These are phyloP conservation scores for Danaus melanippus DNA, from an alignment of 1,140 invertebrate species.

Conservation along the genomic window DNA sequence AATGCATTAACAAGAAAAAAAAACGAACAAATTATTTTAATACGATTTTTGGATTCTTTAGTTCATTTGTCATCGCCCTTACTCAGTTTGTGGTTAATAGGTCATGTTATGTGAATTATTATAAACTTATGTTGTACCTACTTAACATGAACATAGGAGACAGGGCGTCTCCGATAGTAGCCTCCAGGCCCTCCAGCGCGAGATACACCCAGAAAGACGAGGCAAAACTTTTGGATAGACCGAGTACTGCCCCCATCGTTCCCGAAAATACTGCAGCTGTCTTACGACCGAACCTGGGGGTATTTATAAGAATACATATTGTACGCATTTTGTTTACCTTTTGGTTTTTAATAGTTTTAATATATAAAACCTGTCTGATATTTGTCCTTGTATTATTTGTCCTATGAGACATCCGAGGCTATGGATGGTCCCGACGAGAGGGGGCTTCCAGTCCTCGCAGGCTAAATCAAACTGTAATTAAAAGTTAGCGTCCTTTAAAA, in stretches of 20 bases:
- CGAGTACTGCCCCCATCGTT: constrained; percentile 47
- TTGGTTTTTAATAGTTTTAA: too few relatives aligned
- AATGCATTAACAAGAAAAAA: too few relatives aligned
- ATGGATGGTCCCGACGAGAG: constrained; percentile 51
- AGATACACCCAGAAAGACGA: constrained; percentile 47
- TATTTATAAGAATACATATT: too few relatives aligned
- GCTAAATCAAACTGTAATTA: constrained; percentile 49
- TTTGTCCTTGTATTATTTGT: constrained; percentile 49
- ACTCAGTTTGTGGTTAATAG: too few relatives aligned
- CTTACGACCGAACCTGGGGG: constrained; percentile 52
- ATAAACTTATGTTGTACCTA: constrained; percentile 22
- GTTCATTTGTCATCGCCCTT: too few relatives aligned
- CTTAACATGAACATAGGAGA: constrained; percentile 66
- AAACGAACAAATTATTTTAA: too few relatives aligned
- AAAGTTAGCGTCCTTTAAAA: background rate
- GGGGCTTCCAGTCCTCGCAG: constrained; percentile 59
- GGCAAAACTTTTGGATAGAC: constrained; percentile 49
- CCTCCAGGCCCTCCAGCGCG: constrained; percentile 47
- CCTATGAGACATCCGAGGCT: constrained; percentile 58
- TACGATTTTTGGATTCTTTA: too few relatives aligned
- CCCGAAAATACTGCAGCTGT: constrained; percentile 57
- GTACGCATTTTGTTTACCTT: too few relatives aligned
- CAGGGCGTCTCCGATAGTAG: constrained; percentile 54
- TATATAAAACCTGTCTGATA: constrained; percentile 46
- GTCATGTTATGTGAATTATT: background rate